A percentile compares a stretch with the other conserved stretches of the same genome.
phyloP scores from a whole-genome alignment of 2,797 vertebrate species.

The Acrossocheilus fasciatus region DNA sequence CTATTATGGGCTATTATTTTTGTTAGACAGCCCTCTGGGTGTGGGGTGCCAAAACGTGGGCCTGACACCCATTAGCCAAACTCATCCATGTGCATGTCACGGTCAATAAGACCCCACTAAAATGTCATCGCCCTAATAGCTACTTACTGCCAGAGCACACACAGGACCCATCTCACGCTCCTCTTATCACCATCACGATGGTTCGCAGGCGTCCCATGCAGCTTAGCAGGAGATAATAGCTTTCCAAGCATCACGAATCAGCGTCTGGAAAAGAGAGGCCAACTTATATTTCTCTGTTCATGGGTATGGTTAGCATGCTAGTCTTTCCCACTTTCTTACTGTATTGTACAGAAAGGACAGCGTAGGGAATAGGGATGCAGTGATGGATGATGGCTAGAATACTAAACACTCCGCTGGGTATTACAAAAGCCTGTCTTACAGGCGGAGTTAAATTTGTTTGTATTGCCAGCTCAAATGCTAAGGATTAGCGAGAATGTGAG shows the following conservation, averaged over 20 bases:
- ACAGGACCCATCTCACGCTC: constrained; percentile 53
- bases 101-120: constrained; percentile 53
- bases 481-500: constrained; percentile 77
- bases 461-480: constrained; percentile 75
- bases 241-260: constrained; percentile 47
- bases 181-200: constrained; percentile 52
- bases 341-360: constrained; percentile 59
- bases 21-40: constrained; percentile 27
- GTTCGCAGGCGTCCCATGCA: constrained; percentile 51
- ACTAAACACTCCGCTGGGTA: constrained; percentile 78
- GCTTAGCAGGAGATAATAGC: constrained; percentile 60
- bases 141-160: constrained; percentile 54
- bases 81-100: constrained; percentile 47
- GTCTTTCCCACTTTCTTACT: constrained; percentile 59
- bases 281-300: constrained; percentile 40
- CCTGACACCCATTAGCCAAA: constrained; percentile 47
- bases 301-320: constrained; percentile 53
- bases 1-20: constrained; percentile 33
- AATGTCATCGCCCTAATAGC: constrained; percentile 55
- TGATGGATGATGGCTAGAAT: constrained; percentile 75
- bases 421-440: constrained; percentile 75
- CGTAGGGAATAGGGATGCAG: constrained; percentile 70
- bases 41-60: constrained; percentile 43
- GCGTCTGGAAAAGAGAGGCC: constrained; percentile 50
- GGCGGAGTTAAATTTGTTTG: constrained; percentile 77